Evolutionary conservation across 2,113 vertebrate species (phyloP).

Genomic region (Myotis lucifugus): DNA sequence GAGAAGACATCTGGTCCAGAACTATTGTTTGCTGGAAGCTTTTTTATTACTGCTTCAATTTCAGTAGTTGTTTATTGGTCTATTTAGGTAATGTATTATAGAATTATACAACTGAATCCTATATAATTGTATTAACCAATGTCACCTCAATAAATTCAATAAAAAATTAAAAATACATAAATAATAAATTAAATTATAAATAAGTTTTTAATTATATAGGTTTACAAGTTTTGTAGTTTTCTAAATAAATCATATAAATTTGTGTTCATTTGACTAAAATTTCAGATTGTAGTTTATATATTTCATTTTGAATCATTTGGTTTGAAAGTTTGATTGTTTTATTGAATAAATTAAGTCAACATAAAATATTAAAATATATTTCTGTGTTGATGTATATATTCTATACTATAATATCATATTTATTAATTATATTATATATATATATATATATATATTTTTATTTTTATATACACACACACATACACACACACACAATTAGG

Average conservation of each 20-base stretch:
- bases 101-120: too few species aligned
- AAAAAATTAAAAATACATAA: neutral
- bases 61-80: too few species aligned
- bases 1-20: too few species aligned
- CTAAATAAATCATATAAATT: neutral
- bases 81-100: too few species aligned
- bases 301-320: neutral
- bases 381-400: neutral
- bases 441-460: too few species aligned
- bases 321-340: neutral
- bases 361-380: neutral
- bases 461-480: too few species aligned
- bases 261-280: neutral
- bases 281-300: neutral
- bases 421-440: neutral
- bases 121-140: too few species aligned
- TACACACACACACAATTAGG: too few species aligned
- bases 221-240: neutral
- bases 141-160: too few species aligned
- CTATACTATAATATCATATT: neutral
- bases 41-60: too few species aligned
- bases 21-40: too few species aligned
- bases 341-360: neutral
- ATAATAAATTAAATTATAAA: neutral
- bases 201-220: neutral